These are phyloP conservation scores for Halictus quadricinctus DNA, from an alignment of 2,888 invertebrate species.

Conservation along the genomic window DNA sequence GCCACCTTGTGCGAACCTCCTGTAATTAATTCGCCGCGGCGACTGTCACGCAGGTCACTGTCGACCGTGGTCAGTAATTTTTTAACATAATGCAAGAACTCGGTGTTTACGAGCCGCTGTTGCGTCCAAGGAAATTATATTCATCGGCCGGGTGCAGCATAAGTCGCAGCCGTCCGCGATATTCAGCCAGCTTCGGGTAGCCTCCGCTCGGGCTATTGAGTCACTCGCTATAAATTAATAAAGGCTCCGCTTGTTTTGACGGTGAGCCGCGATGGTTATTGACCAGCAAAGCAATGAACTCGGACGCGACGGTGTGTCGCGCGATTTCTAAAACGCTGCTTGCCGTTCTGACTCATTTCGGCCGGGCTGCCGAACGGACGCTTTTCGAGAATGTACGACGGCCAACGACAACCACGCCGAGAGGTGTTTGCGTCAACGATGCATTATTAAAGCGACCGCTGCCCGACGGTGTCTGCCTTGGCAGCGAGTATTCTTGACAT, in stretches of 20 bases:
- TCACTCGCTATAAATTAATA: constrained; percentile 66
- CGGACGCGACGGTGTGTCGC: constrained; percentile 43
- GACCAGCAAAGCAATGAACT: constrained; percentile 66
- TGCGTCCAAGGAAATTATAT: not conserved
- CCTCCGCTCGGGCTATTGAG: constrained; percentile 60
- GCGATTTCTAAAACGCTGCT: constrained; percentile 46
- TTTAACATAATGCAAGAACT: not conserved
- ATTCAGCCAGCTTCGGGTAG: constrained; percentile 48
- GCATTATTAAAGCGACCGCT: constrained; percentile 2
- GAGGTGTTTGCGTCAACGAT: constrained; percentile 5
- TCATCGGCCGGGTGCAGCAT: not conserved
- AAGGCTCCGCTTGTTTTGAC: constrained; percentile 67
- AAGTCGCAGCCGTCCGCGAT: not conserved
- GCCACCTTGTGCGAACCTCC: not conserved
- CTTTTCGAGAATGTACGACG: not conserved
- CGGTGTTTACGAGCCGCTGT: not conserved
- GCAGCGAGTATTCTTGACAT: not conserved
- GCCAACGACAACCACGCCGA: not conserved
- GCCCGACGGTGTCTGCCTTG: not conserved
- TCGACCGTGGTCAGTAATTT: constrained; percentile 2
- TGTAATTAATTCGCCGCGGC: no score
- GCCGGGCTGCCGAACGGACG: not conserved
- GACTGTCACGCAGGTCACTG: not conserved
- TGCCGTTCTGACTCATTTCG: not conserved
- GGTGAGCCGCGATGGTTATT: constrained; percentile 70